Evolutionary conservation across 2,797 vertebrate genomes (phyloP), one percentile per base, ranked within the genome.

Genomic region (Fistularia commersonii): DNA sequence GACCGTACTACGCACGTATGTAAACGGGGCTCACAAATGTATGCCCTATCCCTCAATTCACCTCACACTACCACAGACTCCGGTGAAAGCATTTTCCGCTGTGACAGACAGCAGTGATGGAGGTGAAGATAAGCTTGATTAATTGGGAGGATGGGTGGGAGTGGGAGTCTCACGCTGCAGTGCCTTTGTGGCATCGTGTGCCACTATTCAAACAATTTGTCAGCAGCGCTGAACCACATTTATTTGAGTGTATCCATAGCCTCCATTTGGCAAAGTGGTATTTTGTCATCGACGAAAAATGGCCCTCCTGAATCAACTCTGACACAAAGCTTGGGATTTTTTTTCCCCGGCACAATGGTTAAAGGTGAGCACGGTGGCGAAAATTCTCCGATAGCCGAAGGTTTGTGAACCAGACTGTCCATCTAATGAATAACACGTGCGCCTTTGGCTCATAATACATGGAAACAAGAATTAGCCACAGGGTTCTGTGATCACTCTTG

Each of bases 111-210:
- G 70, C 61, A 38, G 61, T 57, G 73, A 79, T 80, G 73, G 66
- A 73, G 70, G 66, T 72, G 62, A 72, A 68, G 72, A 85, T 83
- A 81, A 87, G 74, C 50, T 65, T 82, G 81, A 87, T 86, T 77
- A 72, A 86, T 80, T 78, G 74, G 53, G 63, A 71, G 76, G 71
- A 70, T 69, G 64, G 61, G 48, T 54, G 76, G 76, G 61, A 67
- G 57, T 54, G 66, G 61, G 66, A 77, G 66, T 61, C 56, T 59
- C 64, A 72, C 39, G 51, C 72, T 69, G 57, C 64, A 45, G 40
- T 74, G 71, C 64, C 68, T 78, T 15, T 54, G 74, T 77, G 69
- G 66, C 68, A 59, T 72, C 40, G 13, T 35, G 9, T 69, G 65
- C 55, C 52, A 54, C 72, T 34, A 50, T 70, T 78, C 66, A 36